Evolutionary conservation across 1,140 invertebrate species (phyloP), one percentile per base, ranked within the genome.

Genomic region (Batillaria attramentaria): DNA sequence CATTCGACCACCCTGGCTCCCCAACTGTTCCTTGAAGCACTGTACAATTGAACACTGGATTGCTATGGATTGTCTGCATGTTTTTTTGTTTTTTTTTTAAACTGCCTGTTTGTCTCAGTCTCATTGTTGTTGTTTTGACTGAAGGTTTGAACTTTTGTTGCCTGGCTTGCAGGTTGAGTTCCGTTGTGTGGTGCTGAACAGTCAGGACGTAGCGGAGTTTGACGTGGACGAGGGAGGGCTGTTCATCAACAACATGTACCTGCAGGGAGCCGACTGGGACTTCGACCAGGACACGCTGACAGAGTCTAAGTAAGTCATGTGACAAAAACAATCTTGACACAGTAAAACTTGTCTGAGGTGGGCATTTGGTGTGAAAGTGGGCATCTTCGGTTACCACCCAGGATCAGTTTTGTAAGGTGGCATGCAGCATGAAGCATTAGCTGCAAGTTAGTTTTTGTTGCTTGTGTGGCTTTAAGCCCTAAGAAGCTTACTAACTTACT

Each of bases 211-310:
- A 18, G 78, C 81, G 5, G 86, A 87, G 20, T 84, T 84, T 81
- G 86, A 87, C 39, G 76, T 88, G 54, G 87, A 89, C 41, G 88
- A 90, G 35, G 86, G 84, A n/a, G 89, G 88, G 2, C 35, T 90
- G 35, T 86, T 88, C 72, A 70, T 90, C 2, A 86, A 83, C 10
- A 79, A 84, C 46, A 70, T 87, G 0, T 66, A 87, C 79, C 76
- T 90, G 41, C 86, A 90, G 74, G 88, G 86, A 31, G 88, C 88
- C 3, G 74, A 78, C 39, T 90, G 88, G 88, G 84, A 87, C 74
- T 86, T 79, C 72, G 83, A 88, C 13, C 84, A 80, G 60, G 84
- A 87, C 42, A 78, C 70, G 35, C 57, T 80, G 42, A 43, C 24
- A 37, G 41, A 77, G 24, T 62, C 46, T 68, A 65, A 68, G 82